Percentiles rank a stretch among this genome's conserved stretches.
Evolutionary conservation across 2,113 vertebrate genomes (phyloP).

Genomic region (Zosterops hypoxanthus): DNA sequence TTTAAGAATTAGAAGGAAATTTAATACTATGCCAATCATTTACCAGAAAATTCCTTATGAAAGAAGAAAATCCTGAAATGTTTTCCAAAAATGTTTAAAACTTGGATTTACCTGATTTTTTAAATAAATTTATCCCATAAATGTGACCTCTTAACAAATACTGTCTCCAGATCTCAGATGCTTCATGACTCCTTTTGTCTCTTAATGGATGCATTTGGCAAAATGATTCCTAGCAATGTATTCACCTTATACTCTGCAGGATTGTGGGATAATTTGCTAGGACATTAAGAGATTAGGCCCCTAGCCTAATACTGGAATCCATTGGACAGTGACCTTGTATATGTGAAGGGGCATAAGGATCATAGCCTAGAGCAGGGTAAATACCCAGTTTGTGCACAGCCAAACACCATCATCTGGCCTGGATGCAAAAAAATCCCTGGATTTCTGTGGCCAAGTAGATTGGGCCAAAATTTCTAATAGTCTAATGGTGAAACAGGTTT

Average conservation of each 20-base stretch:
- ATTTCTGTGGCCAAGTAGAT: neutral
- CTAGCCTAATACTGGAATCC: neutral
- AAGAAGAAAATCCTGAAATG: neutral
- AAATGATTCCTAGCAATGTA: neutral
- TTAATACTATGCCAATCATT: fast-evolving
- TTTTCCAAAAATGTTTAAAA: neutral
- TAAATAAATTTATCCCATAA: neutral
- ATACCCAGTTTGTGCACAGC: neutral
- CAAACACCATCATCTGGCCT: neutral
- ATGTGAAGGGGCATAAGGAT: neutral
- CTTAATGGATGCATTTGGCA: neutral
- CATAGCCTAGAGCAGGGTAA: neutral
- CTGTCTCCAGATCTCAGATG: neutral
- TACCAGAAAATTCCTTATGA: neutral
- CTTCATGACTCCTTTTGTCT: neutral
- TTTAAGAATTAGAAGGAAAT: neutral
- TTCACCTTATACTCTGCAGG: neutral
- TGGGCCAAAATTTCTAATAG: neutral
- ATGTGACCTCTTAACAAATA: neutral
- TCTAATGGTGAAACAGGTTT: neutral
- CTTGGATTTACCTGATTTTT: neutral
- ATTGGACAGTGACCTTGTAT: neutral
- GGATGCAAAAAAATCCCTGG: neutral
- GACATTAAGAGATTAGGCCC: neutral
- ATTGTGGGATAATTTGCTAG: neutral